Percentiles rank a stretch among this genome's conserved stretches.
These are phyloP conservation scores for Choreutis nemorana DNA, from an alignment of 2,888 invertebrate species.

Conservation along the genomic window DNA sequence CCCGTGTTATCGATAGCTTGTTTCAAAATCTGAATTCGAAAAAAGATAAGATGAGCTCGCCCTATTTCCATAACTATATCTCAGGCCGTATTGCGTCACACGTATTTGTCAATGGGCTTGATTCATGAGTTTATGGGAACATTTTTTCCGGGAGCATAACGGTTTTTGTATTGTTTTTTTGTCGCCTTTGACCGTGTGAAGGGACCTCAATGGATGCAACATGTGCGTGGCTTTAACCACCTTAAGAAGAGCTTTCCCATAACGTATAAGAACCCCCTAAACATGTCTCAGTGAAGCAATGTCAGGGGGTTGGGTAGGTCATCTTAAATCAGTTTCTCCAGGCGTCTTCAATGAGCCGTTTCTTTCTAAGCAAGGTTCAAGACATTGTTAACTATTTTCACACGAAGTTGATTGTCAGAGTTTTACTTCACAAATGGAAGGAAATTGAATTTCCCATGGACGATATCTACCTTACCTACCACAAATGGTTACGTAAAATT, in stretches of 20 bases:
- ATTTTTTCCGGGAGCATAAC: constrained; percentile 57
- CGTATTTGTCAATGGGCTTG: constrained; percentile 44
- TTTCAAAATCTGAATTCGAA: too few species aligned
- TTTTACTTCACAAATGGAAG: not conserved
- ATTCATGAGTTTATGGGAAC: constrained; percentile 57
- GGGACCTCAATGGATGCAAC: constrained; percentile 56
- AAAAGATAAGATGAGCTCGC: too few species aligned
- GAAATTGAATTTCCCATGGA: not conserved
- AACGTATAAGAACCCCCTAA: constrained; percentile 14
- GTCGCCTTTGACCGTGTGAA: constrained; percentile 58
- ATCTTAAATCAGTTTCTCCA: constrained; percentile 22
- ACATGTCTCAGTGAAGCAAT: not conserved
- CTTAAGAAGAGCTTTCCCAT: constrained; percentile 25
- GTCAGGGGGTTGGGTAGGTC: constrained; percentile 22
- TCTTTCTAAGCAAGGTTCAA: constrained; percentile 39
- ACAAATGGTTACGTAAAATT: constrained; percentile 2
- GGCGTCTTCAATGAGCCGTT: constrained; percentile 50
- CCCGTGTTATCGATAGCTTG: too few species aligned
- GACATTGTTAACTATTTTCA: constrained; percentile 45
- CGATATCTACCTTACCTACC: not conserved
- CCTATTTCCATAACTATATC: not conserved
- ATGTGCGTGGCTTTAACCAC: constrained; percentile 39
- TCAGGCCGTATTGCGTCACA: constrained; percentile 19
- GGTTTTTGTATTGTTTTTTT: constrained; percentile 66
- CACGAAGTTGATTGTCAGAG: constrained; percentile 23